Conservation (phyloP, 2,113 vertebrate species). For the Raja brachyura region DNA sequence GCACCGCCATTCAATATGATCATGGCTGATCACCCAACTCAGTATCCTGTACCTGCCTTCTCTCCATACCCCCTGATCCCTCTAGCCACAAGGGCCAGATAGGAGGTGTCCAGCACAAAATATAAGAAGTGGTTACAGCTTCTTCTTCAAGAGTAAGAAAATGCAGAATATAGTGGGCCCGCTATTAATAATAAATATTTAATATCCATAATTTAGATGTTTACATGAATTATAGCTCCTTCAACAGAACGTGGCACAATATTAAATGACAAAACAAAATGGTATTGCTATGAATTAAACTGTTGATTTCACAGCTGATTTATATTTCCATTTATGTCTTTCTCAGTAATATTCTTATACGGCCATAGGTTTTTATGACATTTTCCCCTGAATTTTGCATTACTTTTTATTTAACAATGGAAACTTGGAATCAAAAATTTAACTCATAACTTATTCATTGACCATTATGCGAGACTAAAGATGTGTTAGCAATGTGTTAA, state of each 20-base stretch:
- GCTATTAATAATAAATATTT: too few species aligned
- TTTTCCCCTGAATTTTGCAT: background rate
- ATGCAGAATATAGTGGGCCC: too few species aligned
- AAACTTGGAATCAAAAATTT: background rate
- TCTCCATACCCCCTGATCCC: too few species aligned
- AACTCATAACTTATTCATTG: background rate
- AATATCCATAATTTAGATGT: background rate
- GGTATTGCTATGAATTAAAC: background rate
- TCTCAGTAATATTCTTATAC: background rate
- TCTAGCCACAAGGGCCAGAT: too few species aligned
- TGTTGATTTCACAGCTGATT: background rate
- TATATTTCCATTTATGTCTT: background rate
- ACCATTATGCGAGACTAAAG: background rate
- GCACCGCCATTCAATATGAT: too few species aligned
- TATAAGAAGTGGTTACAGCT: too few species aligned
- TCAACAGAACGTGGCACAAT: background rate
- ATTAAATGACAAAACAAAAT: background rate
- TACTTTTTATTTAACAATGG: background rate
- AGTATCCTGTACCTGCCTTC: too few species aligned
- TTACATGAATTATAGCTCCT: background rate
- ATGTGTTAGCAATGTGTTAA: background rate
- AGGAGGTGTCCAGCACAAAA: too few species aligned
- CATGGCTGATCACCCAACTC: too few species aligned
- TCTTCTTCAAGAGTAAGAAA: too few species aligned
- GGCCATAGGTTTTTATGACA: background rate